phyloP scores from a whole-genome alignment of 2,113 vertebrate species.

The Psittacara wagleri region DNA sequence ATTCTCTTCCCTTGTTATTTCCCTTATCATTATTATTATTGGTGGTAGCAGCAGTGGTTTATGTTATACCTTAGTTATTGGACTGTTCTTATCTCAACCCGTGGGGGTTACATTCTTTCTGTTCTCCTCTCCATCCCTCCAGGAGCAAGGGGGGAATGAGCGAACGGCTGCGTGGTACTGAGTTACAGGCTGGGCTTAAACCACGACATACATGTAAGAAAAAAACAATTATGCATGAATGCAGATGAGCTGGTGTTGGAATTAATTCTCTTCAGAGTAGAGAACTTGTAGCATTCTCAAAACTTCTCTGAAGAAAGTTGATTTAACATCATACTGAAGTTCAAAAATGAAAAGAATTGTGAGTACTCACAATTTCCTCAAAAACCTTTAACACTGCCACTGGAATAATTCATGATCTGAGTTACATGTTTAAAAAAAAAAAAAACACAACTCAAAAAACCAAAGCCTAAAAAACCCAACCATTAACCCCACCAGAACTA shows the following conservation, averaged over 20 bases:
- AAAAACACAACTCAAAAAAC: neutral
- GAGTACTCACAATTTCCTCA: neutral
- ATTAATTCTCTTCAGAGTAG: neutral
- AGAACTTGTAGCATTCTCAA: neutral
- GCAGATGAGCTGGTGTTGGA: neutral
- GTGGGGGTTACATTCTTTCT: too few species aligned
- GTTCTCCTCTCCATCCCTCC: too few species aligned
- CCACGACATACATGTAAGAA: neutral
- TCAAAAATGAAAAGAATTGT: neutral
- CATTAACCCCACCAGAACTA: neutral
- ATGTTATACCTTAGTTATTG: too few species aligned
- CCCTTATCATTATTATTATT: too few species aligned
- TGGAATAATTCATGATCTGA: neutral
- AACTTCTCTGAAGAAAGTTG: neutral
- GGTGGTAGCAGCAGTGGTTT: too few species aligned
- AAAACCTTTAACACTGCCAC: neutral
- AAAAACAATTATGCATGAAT: neutral
- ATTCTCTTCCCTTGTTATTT: too few species aligned
- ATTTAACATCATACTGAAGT: neutral
- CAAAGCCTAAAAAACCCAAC: neutral
- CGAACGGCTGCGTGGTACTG: too few species aligned
- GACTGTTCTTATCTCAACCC: too few species aligned
- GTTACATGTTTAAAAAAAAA: neutral
- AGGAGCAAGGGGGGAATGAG: too few species aligned
- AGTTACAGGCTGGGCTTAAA: too few species aligned